Evolutionary conservation across 2,888 invertebrate species (phyloP).

Genomic region (Orchesellides sinensis): DNA sequence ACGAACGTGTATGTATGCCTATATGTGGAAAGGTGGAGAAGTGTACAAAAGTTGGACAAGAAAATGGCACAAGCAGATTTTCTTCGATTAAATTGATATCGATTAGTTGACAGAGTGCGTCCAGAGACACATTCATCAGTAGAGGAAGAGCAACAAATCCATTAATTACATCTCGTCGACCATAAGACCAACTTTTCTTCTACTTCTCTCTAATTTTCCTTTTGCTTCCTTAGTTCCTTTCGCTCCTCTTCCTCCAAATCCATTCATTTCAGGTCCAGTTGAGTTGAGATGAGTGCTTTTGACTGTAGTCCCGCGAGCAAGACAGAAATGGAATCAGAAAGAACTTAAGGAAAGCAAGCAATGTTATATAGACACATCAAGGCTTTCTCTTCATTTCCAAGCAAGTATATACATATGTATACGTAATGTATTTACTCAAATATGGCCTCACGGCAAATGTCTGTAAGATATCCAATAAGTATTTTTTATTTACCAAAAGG

Average conservation of each 20-base stretch:
- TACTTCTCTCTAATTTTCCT: background rate
- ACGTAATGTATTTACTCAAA: background rate
- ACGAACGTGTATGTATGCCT: too few species aligned
- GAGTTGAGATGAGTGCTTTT: background rate
- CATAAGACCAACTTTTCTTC: conserved; percentile 42
- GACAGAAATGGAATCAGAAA: background rate
- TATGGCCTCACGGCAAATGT: background rate
- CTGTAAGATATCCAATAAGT: too few species aligned
- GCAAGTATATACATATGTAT: background rate
- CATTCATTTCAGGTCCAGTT: conserved; percentile 1
- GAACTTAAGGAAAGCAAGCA: background rate
- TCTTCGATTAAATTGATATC: conserved; percentile 69
- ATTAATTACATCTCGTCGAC: conserved; percentile 70
- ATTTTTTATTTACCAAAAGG: background rate
- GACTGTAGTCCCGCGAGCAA: background rate
- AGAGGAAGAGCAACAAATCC: conserved; percentile 61
- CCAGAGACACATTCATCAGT: conserved; percentile 70
- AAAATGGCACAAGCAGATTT: background rate
- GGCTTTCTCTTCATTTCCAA: background rate
- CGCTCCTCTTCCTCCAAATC: conserved; percentile 12
- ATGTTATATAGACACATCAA: too few species aligned
- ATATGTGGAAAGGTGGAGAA: too few species aligned
- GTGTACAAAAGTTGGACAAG: background rate
- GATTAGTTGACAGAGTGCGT: conserved; percentile 60
- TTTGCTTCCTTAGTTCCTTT: background rate